phyloP scores from a whole-genome alignment of 2,888 invertebrate genomes.

The Sinelater perroti region DNA sequence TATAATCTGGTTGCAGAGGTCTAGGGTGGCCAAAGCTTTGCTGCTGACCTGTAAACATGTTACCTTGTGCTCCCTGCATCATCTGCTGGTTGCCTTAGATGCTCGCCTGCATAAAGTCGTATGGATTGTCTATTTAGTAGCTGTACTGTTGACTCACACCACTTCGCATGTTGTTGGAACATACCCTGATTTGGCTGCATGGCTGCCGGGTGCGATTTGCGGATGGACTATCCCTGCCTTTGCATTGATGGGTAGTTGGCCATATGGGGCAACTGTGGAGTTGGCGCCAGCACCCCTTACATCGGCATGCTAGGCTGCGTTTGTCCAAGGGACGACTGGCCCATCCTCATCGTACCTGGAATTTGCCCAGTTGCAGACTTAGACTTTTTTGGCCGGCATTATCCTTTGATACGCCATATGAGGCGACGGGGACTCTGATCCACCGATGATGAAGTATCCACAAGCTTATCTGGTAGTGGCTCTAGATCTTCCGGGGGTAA shows the following conservation, averaged over 20 bases:
- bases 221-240: constrained; percentile 61
- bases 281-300: constrained; percentile 54
- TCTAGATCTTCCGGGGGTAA: constrained; percentile 91
- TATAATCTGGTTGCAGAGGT: constrained; percentile 58
- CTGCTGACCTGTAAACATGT: constrained; percentile 60
- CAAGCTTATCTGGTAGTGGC: constrained; percentile 76
- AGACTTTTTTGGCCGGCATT: constrained; percentile 64
- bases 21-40: constrained; percentile 66
- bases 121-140: constrained; percentile 66
- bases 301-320: constrained; percentile 47
- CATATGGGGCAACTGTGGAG: constrained; percentile 55
- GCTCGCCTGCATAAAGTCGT: constrained; percentile 51
- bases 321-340: constrained; percentile 47
- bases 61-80: constrained; percentile 52
- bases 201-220: constrained; percentile 57
- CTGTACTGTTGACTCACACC: constrained; percentile 71
- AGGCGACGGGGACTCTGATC: constrained; percentile 70
- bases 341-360: constrained; percentile 48
- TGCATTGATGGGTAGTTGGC: constrained; percentile 62
- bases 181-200: constrained; percentile 62
- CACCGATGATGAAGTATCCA: constrained; percentile 73
- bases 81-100: constrained; percentile 57
- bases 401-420: constrained; percentile 61
- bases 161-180: constrained; percentile 71
- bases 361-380: constrained; percentile 58